Percentiles rank a stretch among this genome's conserved stretches.
phyloP scores from a whole-genome alignment of 2,797 vertebrate species.

The Esox lucius region DNA sequence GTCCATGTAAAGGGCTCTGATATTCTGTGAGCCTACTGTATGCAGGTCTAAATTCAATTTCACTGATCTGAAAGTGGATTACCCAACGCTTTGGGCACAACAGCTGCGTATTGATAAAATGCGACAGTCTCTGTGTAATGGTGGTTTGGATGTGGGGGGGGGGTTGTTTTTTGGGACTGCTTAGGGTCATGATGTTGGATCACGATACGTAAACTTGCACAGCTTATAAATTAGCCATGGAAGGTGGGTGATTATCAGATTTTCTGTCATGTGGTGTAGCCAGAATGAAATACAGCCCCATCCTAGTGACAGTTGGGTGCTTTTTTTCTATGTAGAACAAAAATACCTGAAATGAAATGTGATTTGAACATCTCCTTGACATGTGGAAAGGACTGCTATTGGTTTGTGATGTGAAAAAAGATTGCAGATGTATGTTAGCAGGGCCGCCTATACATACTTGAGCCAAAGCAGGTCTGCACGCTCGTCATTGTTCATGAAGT shows the following conservation, averaged over 20 bases:
- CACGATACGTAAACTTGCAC: neutral
- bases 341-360: neutral
- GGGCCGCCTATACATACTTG: neutral
- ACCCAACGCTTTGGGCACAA: neutral
- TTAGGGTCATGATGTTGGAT: neutral
- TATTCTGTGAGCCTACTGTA: neutral
- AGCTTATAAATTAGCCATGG: neutral
- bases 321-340: neutral
- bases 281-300: neutral
- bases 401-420: neutral
- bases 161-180: neutral
- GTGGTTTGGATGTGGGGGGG: neutral
- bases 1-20: neutral
- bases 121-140: neutral
- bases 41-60: neutral
- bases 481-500: neutral
- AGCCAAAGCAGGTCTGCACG: neutral
- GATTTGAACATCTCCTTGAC: neutral
- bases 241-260: neutral
- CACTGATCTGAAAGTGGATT: slow-evolving; percentile 1
- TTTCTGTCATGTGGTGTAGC: neutral
- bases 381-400: neutral
- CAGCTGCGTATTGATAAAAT: slow-evolving; percentile 4
- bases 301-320: neutral
- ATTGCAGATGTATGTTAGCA: neutral